Evolutionary conservation across 2,113 vertebrate species (phyloP).

Genomic region (Polypterus bichir): DNA sequence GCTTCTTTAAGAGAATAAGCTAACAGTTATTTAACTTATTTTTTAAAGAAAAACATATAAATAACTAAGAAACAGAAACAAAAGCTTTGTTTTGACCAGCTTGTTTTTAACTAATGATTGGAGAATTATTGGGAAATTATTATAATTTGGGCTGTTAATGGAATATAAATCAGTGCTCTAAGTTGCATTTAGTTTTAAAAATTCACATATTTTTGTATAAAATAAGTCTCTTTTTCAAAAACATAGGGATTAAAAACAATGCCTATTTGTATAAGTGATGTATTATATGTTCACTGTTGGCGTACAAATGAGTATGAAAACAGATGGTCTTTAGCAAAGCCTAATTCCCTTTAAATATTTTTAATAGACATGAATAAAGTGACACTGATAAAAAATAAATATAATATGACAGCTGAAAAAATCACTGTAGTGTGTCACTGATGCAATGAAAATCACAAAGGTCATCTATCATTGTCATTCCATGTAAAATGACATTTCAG

Average conservation of each 20-base stretch:
- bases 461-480: constrained; percentile 29
- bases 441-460: constrained; percentile 30
- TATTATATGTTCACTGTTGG: constrained; percentile 10
- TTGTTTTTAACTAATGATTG: too few relatives aligned
- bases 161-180: too few relatives aligned
- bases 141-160: too few relatives aligned
- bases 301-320: constrained; percentile 15
- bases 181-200: background rate
- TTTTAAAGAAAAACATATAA: too few relatives aligned
- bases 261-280: constrained; percentile 26
- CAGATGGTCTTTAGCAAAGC: constrained; percentile 14
- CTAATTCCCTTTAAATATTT: constrained; percentile 19
- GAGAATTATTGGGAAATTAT: too few relatives aligned
- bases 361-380: constrained; percentile 37
- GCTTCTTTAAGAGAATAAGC: too few relatives aligned
- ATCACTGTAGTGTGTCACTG: constrained; percentile 31
- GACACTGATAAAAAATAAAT: constrained; percentile 48
- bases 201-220: background rate
- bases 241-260: background rate
- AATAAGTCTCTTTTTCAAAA: background rate
- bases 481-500: constrained; percentile 35
- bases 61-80: too few relatives aligned
- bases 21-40: too few relatives aligned
- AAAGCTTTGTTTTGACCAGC: too few relatives aligned
- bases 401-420: constrained; percentile 48